These are phyloP conservation scores for Amyelois transitella DNA, from an alignment of 1,140 invertebrate genomes.

Conservation along the genomic window DNA sequence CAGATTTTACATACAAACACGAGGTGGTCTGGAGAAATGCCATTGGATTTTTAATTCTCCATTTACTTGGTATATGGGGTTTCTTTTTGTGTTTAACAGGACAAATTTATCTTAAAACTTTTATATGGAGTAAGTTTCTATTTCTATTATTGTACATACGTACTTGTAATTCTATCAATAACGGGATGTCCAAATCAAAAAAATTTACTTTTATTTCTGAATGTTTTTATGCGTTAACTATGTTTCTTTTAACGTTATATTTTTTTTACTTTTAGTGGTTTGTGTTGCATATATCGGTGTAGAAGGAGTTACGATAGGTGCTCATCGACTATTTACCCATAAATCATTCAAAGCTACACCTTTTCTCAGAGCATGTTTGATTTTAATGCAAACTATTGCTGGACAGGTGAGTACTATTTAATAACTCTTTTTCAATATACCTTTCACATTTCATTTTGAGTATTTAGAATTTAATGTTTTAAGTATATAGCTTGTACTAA, in stretches of 20 bases:
- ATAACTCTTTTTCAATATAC: conserved; percentile 15
- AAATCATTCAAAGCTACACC: conserved; percentile 73
- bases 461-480: too few relatives aligned
- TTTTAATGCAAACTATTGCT: conserved; percentile 70
- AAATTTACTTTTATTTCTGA: background rate
- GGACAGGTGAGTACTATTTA: conserved; percentile 65
- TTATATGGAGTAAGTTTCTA: conserved; percentile 52
- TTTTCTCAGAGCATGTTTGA: conserved; percentile 51
- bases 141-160: background rate
- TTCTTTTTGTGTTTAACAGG: conserved; percentile 32
- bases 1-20: conserved; percentile 71
- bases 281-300: conserved; percentile 31
- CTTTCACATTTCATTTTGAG: too few relatives aligned
- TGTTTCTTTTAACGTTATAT: background rate
- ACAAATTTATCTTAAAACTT: conserved; percentile 30
- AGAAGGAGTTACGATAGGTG: conserved; percentile 73
- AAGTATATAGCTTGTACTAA: background rate
- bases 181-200: too few relatives aligned
- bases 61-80: conserved; percentile 63
- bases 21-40: conserved; percentile 73
- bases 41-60: conserved; percentile 70
- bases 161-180: too few relatives aligned
- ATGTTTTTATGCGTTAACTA: background rate
- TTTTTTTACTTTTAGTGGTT: conserved; percentile 35
- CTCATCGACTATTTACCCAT: conserved; percentile 75